phyloP scores from a whole-genome alignment of 2,797 vertebrate species.

The Salmo trutta region DNA sequence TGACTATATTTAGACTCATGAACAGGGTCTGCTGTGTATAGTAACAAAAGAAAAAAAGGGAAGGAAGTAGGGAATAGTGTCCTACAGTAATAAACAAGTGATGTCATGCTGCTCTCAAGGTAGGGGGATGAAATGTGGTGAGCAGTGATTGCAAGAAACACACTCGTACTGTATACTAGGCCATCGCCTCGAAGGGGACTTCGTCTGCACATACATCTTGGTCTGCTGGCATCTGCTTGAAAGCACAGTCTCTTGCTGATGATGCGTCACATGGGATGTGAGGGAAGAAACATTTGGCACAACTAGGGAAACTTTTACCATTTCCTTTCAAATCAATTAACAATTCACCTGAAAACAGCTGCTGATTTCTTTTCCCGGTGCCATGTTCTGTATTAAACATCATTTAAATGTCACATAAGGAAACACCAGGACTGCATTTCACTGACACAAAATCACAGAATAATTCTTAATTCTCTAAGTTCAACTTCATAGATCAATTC shows the following conservation, averaged over 20 bases:
- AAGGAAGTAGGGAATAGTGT: slow-evolving; percentile 34
- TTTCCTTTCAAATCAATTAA: neutral
- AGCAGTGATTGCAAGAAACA: slow-evolving; percentile 33
- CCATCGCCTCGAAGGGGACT: slow-evolving; percentile 23
- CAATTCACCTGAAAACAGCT: slow-evolving; percentile 11
- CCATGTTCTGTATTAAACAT: neutral
- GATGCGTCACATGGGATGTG: neutral
- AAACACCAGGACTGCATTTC: neutral
- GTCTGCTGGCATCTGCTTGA: slow-evolving; percentile 26
- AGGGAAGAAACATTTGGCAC: slow-evolving; percentile 17
- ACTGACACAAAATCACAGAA: neutral
- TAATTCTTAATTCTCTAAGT: neutral
- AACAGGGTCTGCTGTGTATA: slow-evolving; percentile 35
- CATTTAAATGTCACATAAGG: neutral
- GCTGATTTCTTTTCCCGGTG: neutral
- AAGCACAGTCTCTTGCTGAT: slow-evolving; percentile 18
- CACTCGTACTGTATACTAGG: slow-evolving; percentile 21
- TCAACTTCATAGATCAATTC: neutral
- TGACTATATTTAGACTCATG: slow-evolving; percentile 50
- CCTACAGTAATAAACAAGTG: slow-evolving; percentile 33
- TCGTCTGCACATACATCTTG: slow-evolving; percentile 15
- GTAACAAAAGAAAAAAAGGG: slow-evolving; percentile 31
- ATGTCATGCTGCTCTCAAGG: slow-evolving; percentile 49
- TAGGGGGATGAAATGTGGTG: slow-evolving; percentile 27
- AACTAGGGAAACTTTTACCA: slow-evolving; percentile 13